Evolutionary conservation across 1,140 invertebrate genomes (phyloP).

Genomic region (Cylas formicarius): DNA sequence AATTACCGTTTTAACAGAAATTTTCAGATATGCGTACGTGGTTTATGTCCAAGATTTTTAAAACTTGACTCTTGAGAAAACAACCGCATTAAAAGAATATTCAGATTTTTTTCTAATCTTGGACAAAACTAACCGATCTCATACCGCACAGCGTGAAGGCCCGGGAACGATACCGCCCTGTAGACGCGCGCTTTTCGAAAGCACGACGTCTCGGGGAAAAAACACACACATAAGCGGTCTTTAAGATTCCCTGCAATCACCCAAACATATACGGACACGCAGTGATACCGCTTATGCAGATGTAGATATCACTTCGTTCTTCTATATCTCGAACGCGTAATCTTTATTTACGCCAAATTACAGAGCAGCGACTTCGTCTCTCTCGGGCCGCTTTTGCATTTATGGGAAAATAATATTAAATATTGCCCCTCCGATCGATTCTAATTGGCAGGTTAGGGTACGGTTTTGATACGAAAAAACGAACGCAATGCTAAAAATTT

Average conservation of each 20-base stretch:
- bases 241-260: slow-evolving; percentile 3
- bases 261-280: neutral
- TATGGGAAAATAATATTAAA: slow-evolving; percentile 6
- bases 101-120: no score
- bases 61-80: no score
- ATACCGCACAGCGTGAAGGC: no score
- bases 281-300: slow-evolving; percentile 1
- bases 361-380: neutral
- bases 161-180: no score
- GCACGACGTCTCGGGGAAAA: neutral
- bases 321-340: neutral
- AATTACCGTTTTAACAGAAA: no score
- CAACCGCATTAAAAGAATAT: no score
- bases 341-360: slow-evolving; percentile 6
- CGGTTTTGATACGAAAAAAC: neutral
- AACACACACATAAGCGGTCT: neutral
- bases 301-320: slow-evolving; percentile 2
- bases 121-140: no score
- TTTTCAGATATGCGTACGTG: no score
- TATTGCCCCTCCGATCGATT: slow-evolving; percentile 1
- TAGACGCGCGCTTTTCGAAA: no score
- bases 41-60: no score
- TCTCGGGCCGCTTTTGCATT: slow-evolving; percentile 3
- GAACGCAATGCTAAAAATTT: slow-evolving; percentile 2
- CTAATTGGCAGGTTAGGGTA: neutral